Percentiles rank a stretch among this genome's conserved stretches.
Evolutionary conservation across 2,113 vertebrate genomes (phyloP).

Genomic region (Otis tarda): DNA sequence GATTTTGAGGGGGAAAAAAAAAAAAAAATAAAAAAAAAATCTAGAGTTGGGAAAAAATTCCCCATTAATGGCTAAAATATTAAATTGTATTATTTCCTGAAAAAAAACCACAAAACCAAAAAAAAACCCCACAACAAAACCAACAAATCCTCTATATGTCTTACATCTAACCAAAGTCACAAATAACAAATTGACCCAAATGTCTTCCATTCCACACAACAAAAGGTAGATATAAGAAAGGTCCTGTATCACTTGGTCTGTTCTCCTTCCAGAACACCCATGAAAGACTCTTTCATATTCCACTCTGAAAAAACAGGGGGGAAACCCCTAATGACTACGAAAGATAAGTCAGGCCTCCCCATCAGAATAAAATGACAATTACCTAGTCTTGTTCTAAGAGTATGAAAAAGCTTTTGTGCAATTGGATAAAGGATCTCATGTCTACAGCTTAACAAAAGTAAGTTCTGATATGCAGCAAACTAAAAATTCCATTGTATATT

Average conservation of each 20-base stretch:
- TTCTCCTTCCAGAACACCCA: not conserved
- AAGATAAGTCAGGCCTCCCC: not conserved
- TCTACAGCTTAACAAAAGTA: not conserved
- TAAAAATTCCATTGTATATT: not conserved
- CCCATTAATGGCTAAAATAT: not conserved
- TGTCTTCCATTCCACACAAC: not conserved
- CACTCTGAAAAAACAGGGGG: not conserved
- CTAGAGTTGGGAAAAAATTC: not conserved
- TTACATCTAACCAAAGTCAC: not conserved
- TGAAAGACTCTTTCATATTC: not conserved
- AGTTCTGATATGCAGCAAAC: not conserved
- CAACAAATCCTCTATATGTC: not conserved
- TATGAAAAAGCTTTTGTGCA: not conserved
- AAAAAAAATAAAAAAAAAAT: not conserved
- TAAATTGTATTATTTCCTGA: not conserved
- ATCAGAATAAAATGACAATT: not conserved
- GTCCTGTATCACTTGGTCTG: not conserved
- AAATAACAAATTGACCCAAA: not conserved
- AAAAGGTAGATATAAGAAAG: not conserved
- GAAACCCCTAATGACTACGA: not conserved
- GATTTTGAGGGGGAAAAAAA: not conserved
- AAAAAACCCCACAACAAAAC: no score
- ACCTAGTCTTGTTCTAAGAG: not conserved
- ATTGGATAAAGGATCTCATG: not conserved
- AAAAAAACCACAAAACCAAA: no score